A percentile compares a stretch with the other conserved stretches of the same genome.
phyloP scores from a whole-genome alignment of 2,113 vertebrate species.

The Gavia stellata region DNA sequence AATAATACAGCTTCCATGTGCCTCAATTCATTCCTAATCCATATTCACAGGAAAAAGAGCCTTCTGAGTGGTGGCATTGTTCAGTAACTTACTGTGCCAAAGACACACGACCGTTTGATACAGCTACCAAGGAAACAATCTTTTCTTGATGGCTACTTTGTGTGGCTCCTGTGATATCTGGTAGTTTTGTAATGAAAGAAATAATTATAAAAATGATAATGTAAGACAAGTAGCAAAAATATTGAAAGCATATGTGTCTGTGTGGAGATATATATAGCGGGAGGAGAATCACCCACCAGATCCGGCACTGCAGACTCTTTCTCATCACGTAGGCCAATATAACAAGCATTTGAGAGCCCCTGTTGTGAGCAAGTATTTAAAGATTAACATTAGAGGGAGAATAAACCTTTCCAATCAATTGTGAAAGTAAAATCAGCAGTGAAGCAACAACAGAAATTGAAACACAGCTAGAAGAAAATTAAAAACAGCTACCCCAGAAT shows the following conservation, averaged over 20 bases:
- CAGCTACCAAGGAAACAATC: background rate
- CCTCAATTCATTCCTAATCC: background rate
- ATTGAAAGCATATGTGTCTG: background rate
- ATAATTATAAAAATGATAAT: background rate
- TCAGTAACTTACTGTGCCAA: background rate
- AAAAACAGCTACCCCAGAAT: slow-evolving; percentile 1
- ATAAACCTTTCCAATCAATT: slow-evolving; percentile 23
- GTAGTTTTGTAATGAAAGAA: background rate
- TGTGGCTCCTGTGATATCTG: background rate
- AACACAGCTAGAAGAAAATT: slow-evolving; percentile 27
- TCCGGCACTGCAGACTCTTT: background rate
- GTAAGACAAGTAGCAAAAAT: background rate
- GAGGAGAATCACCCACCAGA: background rate
- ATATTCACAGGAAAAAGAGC: background rate
- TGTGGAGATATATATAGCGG: background rate
- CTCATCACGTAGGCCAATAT: background rate
- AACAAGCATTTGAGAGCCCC: background rate
- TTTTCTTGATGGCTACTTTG: background rate
- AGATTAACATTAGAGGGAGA: slow-evolving; percentile 11
- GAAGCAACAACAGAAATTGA: slow-evolving; percentile 11
- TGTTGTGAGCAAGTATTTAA: background rate
- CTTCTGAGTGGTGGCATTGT: background rate
- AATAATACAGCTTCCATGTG: background rate
- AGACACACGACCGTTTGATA: background rate
- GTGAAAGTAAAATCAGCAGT: slow-evolving; percentile 16